Conservation (phyloP, 2,888 invertebrate species). For the Heteromurus nitidus region DNA sequence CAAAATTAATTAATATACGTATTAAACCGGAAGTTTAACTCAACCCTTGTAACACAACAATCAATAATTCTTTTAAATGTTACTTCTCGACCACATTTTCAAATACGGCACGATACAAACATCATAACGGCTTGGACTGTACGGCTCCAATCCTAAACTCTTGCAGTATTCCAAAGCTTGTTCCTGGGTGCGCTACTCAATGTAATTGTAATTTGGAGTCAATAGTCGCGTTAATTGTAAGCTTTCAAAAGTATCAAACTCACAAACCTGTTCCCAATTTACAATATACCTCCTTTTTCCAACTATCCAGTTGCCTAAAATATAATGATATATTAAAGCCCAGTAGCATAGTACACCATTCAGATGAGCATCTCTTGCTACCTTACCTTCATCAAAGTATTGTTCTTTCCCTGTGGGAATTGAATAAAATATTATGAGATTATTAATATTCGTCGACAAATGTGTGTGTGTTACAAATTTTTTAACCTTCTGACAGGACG, state of each 20-base stretch:
- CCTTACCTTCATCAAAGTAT: slow-evolving; percentile 10
- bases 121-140: not conserved
- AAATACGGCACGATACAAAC: slow-evolving; percentile 11
- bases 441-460: not conserved
- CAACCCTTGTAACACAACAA: not conserved
- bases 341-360: not conserved
- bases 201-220: not conserved
- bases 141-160: not conserved
- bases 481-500: not conserved
- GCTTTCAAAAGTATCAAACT: not conserved
- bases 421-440: not conserved
- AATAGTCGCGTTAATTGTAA: not conserved
- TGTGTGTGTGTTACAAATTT: not conserved
- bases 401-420: not conserved
- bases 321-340: not conserved
- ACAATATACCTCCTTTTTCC: slow-evolving; percentile 14
- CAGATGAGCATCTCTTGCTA: not conserved
- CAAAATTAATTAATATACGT: not conserved
- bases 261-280: slow-evolving; percentile 10
- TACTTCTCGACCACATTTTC: slow-evolving; percentile 47
- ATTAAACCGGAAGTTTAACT: not conserved
- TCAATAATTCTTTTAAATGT: not conserved
- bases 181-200: not conserved
- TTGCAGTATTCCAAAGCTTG: slow-evolving; percentile 1
- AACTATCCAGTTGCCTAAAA: slow-evolving; percentile 11